These are phyloP conservation scores for Tenebrio molitor DNA, from an alignment of 1,140 invertebrate species.

Conservation along the genomic window DNA sequence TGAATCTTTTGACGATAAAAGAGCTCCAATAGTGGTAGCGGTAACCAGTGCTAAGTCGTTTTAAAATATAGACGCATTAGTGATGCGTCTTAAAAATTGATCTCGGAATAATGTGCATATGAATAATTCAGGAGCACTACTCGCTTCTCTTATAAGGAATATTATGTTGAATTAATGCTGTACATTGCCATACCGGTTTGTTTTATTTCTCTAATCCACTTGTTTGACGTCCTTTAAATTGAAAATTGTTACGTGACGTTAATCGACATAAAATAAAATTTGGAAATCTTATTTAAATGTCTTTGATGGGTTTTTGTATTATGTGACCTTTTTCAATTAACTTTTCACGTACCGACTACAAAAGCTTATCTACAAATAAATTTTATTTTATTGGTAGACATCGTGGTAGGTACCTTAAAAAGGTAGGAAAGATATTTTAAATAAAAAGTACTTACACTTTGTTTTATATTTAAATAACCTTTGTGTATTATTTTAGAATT, in stretches of 20 bases:
- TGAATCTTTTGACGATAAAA: too few species aligned
- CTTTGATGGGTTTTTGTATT: neutral
- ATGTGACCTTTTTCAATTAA: too few species aligned
- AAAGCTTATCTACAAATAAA: too few species aligned
- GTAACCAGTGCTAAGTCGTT: too few species aligned
- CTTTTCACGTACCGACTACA: too few species aligned
- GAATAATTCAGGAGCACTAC: constrained; percentile 19
- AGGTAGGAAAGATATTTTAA: too few species aligned
- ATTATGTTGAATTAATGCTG: constrained; percentile 22
- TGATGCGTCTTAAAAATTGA: constrained; percentile 19
- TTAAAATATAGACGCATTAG: constrained; percentile 3
- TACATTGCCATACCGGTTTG: constrained; percentile 3
- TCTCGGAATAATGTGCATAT: constrained; percentile 22
- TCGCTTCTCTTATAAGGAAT: constrained; percentile 18
- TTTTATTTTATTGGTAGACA: too few species aligned
- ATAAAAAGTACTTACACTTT: too few species aligned
- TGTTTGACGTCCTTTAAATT: constrained; percentile 23
- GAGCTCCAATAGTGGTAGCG: too few species aligned
- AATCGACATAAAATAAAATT: neutral
- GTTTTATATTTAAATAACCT: too few species aligned
- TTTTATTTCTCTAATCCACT: constrained; percentile 6
- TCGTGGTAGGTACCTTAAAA: too few species aligned
- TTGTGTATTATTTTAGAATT: too few species aligned
- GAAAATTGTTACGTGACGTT: constrained; percentile 14
- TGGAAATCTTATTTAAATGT: neutral